Evolutionary conservation across 35 echinoderm and acorn worm species (phyloP), one percentile per base, ranked within the genome.

Genomic region (Hemicentrotus pulcherrimus): DNA sequence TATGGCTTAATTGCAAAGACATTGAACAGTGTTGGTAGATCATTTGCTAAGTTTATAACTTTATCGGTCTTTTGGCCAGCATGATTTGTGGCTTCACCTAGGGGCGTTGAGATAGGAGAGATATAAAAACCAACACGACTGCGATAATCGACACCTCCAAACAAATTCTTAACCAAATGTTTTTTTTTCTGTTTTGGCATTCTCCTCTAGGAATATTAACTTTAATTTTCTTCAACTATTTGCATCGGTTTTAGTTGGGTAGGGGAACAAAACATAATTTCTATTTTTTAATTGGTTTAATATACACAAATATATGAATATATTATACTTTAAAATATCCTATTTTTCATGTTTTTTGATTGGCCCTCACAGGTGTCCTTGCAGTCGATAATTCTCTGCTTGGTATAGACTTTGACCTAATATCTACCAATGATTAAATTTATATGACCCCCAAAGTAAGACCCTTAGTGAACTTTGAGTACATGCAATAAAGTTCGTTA

Each of bases 31-130:
- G 65, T 94, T 86, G 86, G 95, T 97, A 96, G 94, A 97, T 95
- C 86, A 97, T 97, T 97, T 95, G 95, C 95, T 96, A 94, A 96
- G 86, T 97, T 97, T 97, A 97, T 97, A 97, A 97, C 96, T 97
- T 95, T 97, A 97, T 97, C 96, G 91, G 91, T 97, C 88, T 46
- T 94, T 70, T 48, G 85, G 85, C 60, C 28, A 32, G 31, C 32
- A 47, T 94, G 52, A 85, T 48, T 94, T 94, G 86, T 94, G 94
- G 94, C 96, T 96, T 90, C n/a, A 32, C 87, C 48, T 60, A 55
- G 18, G 91, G 91, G 91, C 91, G 91, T 93, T 31, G 31, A 93
- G 91, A 93, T 93, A 93, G 88, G 46, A 93, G 48, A 93, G 91
- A 93, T 93, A 93, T 93, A 93, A 93, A 93, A 93, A 90, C 88